Percentiles rank a stretch among this genome's conserved stretches.
Evolutionary conservation across 2,888 invertebrate species (phyloP).

Genomic region (Gerosis bhagava): DNA sequence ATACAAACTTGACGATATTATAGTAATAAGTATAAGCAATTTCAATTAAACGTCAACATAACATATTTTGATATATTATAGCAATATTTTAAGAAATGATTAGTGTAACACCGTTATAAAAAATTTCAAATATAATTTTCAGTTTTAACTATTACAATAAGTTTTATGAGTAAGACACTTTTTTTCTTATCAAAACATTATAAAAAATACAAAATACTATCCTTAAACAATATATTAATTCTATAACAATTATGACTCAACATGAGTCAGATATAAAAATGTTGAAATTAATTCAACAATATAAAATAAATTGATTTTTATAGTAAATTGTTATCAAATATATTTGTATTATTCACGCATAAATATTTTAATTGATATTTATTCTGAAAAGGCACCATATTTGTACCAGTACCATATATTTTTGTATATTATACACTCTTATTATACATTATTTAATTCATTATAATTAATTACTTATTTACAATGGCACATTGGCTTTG

Average conservation of each 20-base stretch:
- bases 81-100: too few species aligned
- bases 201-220: conserved; percentile 38
- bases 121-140: too few species aligned
- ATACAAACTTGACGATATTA: too few species aligned
- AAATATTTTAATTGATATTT: conserved; percentile 23
- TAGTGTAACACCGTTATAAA: too few species aligned
- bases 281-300: conserved; percentile 60
- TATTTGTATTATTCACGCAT: conserved; percentile 36
- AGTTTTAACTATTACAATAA: too few species aligned
- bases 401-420: conserved; percentile 46
- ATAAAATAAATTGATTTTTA: conserved; percentile 39
- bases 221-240: conserved; percentile 29
- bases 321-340: conserved; percentile 39
- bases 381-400: conserved; percentile 48
- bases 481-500: conserved; percentile 75
- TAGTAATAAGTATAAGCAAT: too few species aligned
- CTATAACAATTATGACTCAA: conserved; percentile 57
- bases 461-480: conserved; percentile 54
- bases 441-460: conserved; percentile 36
- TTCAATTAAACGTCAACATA: not conserved
- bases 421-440: conserved; percentile 19
- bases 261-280: conserved; percentile 58
- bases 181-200: conserved; percentile 34
- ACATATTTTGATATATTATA: too few species aligned
- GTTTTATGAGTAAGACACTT: too few species aligned